Percentiles rank a stretch among this genome's conserved stretches.
These are phyloP conservation scores for Sebastes schlegelii DNA, from an alignment of 2,113 vertebrate species.

Conservation along the genomic window DNA sequence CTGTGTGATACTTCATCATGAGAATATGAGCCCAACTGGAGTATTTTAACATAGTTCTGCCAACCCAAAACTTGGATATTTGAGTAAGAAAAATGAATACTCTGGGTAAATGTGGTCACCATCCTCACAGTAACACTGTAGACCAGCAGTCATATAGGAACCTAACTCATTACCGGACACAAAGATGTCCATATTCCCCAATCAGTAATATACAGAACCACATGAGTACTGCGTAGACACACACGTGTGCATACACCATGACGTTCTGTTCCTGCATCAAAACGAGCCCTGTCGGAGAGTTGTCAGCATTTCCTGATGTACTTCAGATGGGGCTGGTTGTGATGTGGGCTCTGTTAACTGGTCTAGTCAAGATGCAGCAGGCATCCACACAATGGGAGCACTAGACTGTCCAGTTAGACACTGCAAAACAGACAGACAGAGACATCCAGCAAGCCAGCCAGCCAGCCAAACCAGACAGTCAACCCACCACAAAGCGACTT, in stretches of 20 bases:
- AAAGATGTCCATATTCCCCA: conserved; percentile 15
- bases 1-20: background rate
- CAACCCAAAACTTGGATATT: conserved; percentile 12
- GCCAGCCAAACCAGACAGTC: conserved; percentile 37
- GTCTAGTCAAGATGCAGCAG: conserved; percentile 52
- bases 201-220: conserved; percentile 32
- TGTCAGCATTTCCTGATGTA: conserved; percentile 58
- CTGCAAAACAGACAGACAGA: conserved; percentile 23
- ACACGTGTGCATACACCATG: conserved; percentile 28
- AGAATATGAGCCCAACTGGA: background rate
- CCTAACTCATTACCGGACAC: conserved; percentile 8
- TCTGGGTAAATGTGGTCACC: background rate
- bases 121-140: background rate
- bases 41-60: background rate
- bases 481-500: conserved; percentile 39
- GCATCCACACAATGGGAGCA: conserved; percentile 57
- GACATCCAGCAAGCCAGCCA: conserved; percentile 32
- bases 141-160: conserved; percentile 23
- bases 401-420: conserved; percentile 48
- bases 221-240: conserved; percentile 7
- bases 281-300: conserved; percentile 37
- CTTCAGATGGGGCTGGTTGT: conserved; percentile 64
- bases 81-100: conserved; percentile 7
- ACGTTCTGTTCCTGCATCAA: conserved; percentile 50
- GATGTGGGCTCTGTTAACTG: conserved; percentile 62